Percentiles rank a stretch among this genome's conserved stretches.
phyloP scores from a whole-genome alignment of 1,140 invertebrate genomes.

The Heliconius congener region DNA sequence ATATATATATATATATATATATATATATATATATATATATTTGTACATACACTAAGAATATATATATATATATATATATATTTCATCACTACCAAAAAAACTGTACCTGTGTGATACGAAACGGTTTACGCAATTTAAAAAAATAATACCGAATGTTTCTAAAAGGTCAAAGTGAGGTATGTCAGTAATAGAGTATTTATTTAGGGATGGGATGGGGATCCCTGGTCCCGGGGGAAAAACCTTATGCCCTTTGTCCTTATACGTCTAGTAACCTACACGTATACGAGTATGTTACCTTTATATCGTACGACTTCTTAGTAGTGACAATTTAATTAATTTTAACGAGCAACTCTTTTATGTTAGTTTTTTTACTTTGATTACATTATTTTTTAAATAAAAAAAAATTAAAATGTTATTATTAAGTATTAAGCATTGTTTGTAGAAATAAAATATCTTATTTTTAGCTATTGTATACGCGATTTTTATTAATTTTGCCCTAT shows the following conservation, averaged over 20 bases:
- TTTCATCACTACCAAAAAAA: too few species aligned
- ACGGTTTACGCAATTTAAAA: constrained; percentile 27
- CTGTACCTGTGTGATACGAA: neutral
- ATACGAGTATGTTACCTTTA: neutral
- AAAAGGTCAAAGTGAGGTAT: constrained; percentile 39
- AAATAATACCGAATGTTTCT: constrained; percentile 18
- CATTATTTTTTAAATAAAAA: neutral
- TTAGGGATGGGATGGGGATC: constrained; percentile 38
- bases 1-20: too few species aligned
- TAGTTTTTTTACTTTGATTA: neutral
- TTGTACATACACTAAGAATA: too few species aligned
- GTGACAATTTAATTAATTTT: neutral
- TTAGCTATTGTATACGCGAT: too few species aligned
- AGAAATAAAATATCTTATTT: too few species aligned
- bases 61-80: too few species aligned
- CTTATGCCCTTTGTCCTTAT: constrained; percentile 41
- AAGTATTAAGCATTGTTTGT: too few species aligned
- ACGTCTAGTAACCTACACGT: neutral
- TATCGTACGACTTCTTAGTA: neutral
- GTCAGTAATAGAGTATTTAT: constrained; percentile 46
- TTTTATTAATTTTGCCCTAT: too few species aligned
- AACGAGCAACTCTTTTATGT: neutral
- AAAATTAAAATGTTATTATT: too few species aligned
- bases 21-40: too few species aligned
- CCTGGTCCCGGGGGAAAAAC: constrained; percentile 34